Conservation (phyloP, 92 coral and sea anemone species). For the Ricordea florida region DNA sequence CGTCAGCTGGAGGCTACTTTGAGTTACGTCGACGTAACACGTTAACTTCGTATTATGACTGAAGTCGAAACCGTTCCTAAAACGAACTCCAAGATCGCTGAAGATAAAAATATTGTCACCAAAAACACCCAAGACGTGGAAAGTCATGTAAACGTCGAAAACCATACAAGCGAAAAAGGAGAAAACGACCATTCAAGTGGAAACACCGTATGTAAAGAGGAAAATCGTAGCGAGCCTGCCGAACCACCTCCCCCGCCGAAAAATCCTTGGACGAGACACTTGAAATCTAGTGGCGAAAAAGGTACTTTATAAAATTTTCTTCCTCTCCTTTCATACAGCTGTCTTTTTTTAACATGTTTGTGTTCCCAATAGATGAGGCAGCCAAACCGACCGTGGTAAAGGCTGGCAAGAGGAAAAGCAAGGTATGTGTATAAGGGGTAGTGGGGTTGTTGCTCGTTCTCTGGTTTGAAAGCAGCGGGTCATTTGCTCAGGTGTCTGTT, state of each 20-base stretch:
- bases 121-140: slow-evolving; percentile 14
- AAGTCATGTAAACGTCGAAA: slow-evolving; percentile 29
- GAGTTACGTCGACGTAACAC: slow-evolving; percentile 73
- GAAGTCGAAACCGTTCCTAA: slow-evolving; percentile 90
- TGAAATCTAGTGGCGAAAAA: slow-evolving; percentile 68
- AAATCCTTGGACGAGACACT: slow-evolving; percentile 90
- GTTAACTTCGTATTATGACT: slow-evolving; percentile 90
- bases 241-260: slow-evolving; percentile 90
- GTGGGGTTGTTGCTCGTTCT: slow-evolving; percentile 5
- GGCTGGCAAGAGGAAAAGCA: slow-evolving; percentile 74
- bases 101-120: slow-evolving; percentile 58
- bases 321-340: background rate
- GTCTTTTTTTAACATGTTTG: background rate
- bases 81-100: slow-evolving; percentile 71
- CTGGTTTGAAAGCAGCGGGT: slow-evolving; percentile 11
- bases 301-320: slow-evolving; percentile 16
- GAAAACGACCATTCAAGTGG: slow-evolving; percentile 44
- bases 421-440: slow-evolving; percentile 59
- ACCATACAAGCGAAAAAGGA: slow-evolving; percentile 27
- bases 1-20: slow-evolving; percentile 92
- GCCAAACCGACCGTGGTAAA: slow-evolving; percentile 75
- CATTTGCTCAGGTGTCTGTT: slow-evolving; percentile 10
- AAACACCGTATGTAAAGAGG: slow-evolving; percentile 51
- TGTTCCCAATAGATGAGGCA: slow-evolving; percentile 59
- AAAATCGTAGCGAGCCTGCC: slow-evolving; percentile 47